Evolutionary conservation across 2,888 invertebrate genomes (phyloP).

Genomic region (Nematopogon swammerdamellus): DNA sequence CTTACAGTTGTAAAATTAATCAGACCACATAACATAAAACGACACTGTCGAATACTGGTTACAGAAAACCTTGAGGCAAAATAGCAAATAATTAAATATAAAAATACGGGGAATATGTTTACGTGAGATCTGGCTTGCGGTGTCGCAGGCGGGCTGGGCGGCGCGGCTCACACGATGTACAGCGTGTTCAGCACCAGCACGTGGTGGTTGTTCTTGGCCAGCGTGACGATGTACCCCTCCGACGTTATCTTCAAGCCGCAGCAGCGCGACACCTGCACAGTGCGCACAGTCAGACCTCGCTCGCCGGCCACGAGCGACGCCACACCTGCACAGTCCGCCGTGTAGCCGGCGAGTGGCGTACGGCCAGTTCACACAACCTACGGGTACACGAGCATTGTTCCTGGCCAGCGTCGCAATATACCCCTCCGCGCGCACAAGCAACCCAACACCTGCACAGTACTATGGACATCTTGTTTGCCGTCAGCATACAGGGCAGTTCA

Average conservation of each 20-base stretch:
- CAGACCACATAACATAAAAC: conserved; percentile 47
- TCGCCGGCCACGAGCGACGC: too few relatives aligned
- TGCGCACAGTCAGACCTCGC: too few relatives aligned
- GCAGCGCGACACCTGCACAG: conserved; percentile 90
- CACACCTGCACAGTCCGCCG: too few relatives aligned
- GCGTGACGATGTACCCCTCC: conserved; percentile 92
- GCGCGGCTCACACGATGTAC: conserved; percentile 78
- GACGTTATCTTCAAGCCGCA: conserved; percentile 96
- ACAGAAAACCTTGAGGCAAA: conserved; percentile 53
- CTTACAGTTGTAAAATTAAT: conserved; percentile 31
- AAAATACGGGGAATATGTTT: conserved; percentile 49
- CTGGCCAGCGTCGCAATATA: too few relatives aligned
- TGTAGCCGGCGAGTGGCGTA: too few relatives aligned
- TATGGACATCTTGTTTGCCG: too few relatives aligned
- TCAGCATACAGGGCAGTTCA: too few relatives aligned
- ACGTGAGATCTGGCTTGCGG: conserved; percentile 48
- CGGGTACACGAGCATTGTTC: too few relatives aligned
- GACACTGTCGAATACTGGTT: conserved; percentile 55
- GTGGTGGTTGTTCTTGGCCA: conserved; percentile 99
- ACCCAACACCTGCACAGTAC: too few relatives aligned
- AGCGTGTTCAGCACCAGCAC: conserved; percentile 94
- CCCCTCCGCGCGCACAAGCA: too few relatives aligned
- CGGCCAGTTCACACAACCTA: too few relatives aligned
- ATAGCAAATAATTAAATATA: conserved; percentile 47
- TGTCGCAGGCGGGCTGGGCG: conserved; percentile 17